Conservation (phyloP, 2,797 vertebrate genomes). For the Acanthurus tractus region DNA sequence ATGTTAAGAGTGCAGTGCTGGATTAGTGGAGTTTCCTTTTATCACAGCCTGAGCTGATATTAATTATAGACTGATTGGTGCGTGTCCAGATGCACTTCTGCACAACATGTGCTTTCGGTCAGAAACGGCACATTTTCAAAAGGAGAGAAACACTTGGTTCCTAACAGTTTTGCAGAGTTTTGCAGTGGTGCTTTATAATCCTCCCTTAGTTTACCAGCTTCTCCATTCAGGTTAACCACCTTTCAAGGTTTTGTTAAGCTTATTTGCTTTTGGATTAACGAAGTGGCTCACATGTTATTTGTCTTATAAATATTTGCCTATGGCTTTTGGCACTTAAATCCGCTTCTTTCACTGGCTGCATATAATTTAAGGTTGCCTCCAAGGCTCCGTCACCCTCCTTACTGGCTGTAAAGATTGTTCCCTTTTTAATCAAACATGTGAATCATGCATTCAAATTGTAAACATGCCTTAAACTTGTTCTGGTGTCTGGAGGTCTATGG, state of each 20-base stretch:
- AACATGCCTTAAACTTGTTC: too few relatives aligned
- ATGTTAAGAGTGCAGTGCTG: not conserved
- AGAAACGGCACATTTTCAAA: too few relatives aligned
- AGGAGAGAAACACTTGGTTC: too few relatives aligned
- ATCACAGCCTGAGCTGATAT: not conserved
- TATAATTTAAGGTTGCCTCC: not conserved
- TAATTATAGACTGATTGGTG: not conserved
- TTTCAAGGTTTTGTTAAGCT: not conserved
- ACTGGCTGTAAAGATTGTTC: too few relatives aligned
- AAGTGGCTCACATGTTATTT: not conserved
- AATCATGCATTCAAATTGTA: too few relatives aligned
- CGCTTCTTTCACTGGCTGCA: too few relatives aligned
- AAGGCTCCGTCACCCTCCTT: not conserved
- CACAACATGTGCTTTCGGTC: too few relatives aligned
- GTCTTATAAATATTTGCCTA: not conserved
- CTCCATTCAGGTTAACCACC: not conserved
- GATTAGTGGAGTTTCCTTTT: not conserved
- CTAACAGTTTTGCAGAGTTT: too few relatives aligned
- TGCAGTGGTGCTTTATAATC: not conserved
- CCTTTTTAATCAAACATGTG: too few relatives aligned
- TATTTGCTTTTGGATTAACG: slow-evolving; percentile 19
- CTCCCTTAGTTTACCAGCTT: not conserved
- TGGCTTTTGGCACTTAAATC: not conserved
- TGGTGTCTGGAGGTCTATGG: not conserved
- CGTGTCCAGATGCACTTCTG: slow-evolving; percentile 2